Evolutionary conservation across 2,888 invertebrate species (phyloP).

Genomic region (Taenaris catops): DNA sequence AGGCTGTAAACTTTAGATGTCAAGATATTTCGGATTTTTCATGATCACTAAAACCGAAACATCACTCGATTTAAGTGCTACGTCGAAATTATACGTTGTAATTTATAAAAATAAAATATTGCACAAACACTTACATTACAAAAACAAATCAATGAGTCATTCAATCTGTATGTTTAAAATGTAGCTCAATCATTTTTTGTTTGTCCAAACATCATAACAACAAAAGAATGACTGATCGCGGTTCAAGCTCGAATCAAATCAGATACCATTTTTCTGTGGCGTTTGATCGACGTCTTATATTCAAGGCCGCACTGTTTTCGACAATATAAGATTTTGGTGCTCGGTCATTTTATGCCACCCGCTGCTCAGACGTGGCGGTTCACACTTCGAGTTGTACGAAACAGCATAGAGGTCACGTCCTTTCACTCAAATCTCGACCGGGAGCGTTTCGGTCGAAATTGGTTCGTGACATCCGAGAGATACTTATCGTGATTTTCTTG

Average conservation of each 20-base stretch:
- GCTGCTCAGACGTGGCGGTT: conserved; percentile 69
- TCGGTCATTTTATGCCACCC: conserved; percentile 59
- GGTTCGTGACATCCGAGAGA: conserved; percentile 75
- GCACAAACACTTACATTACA: conserved; percentile 6
- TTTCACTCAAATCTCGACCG: conserved; percentile 71
- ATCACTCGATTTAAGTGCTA: no score
- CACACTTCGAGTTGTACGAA: conserved; percentile 65
- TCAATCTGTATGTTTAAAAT: conserved; percentile 23
- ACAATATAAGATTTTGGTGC: conserved; percentile 14
- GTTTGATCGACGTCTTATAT: conserved; percentile 72
- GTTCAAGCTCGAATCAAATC: conserved; percentile 33
- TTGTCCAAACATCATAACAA: conserved; percentile 28
- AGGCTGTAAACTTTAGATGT: no score
- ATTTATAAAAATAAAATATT: conserved; percentile 3
- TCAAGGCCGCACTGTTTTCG: conserved; percentile 50
- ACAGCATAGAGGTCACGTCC: conserved; percentile 68
- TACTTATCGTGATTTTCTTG: conserved; percentile 77
- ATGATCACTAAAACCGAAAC: no score
- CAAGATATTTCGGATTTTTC: no score
- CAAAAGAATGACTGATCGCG: conserved; percentile 61
- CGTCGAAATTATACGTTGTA: no score
- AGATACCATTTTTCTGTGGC: conserved; percentile 46
- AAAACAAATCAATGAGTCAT: conserved; percentile 21
- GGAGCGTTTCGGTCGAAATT: conserved; percentile 70
- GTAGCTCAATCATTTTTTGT: conserved; percentile 26